Base-by-base conservation (phyloP, 2,888 invertebrate species). In the Brenthis daphne region DNA sequence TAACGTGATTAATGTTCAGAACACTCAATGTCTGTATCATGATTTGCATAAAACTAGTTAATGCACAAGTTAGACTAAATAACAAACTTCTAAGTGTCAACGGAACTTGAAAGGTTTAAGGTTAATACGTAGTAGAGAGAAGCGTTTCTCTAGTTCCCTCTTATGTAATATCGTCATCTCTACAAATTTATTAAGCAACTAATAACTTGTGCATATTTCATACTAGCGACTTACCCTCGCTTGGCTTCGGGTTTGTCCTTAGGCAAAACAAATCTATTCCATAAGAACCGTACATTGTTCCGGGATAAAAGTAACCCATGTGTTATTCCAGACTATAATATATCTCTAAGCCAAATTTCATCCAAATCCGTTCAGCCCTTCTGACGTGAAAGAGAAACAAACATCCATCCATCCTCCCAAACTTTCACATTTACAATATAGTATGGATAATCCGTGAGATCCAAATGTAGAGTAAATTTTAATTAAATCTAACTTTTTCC, bases 11-110 rank as follows among this genome's bases (percentile, higher is more conserved):
- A 90, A 91, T 91, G 88, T 82, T 83, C 77, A 76, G 78, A 81
- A 81, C 85, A 84, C 87, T 87, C 84, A 84, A 85, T 84, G 84
- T 80, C 80, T 82, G 81, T 68, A 86, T 82, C 86, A 81, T 91
- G 90, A 90, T 90, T 89, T 90, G 90, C 90, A 89, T 88, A 85
- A 88, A 90, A 88, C 86, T 87, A 85, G 81, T 86, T 89, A 89
- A 89, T 88, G 85, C 82, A 83, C 81, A 87, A 89, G 88, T 87
- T 87, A 77, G 64, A 64, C 67, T 71, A 72, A 73, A 75, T 68
- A 70, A 73, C 70, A 68, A 67, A 72, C 66, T 70, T 69, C 64
- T 67, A 64, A 58, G 64, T 69, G 71, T 63, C 73, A 69, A 58
- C 63, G 64, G 67, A 63, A 61, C 61, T 67, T 67, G 65, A 47